These are phyloP conservation scores for Nephrocerus scutellatus DNA, from an alignment of 2,888 invertebrate genomes.

Conservation along the genomic window DNA sequence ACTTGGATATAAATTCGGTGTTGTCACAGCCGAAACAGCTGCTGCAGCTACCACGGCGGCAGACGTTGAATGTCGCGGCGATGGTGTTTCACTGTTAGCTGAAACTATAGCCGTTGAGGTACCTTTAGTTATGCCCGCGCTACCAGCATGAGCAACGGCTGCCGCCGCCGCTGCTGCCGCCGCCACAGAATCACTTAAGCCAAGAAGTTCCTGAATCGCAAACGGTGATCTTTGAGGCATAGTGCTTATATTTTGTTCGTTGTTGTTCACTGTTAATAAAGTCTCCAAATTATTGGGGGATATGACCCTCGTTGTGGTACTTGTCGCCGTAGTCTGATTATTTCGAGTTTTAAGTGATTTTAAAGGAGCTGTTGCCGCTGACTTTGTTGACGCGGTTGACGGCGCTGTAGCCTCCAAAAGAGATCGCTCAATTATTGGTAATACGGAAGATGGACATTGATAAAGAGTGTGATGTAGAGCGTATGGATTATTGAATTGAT, in stretches of 20 bases:
- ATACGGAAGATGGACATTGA: too few relatives aligned
- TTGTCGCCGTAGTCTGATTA: too few relatives aligned
- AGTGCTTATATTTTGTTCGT: constrained; percentile 16
- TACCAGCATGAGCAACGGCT: constrained; percentile 19
- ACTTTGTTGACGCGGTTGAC: too few relatives aligned
- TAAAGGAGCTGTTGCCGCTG: too few relatives aligned
- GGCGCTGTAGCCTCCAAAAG: too few relatives aligned
- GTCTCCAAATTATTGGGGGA: too few relatives aligned
- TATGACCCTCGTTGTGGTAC: too few relatives aligned
- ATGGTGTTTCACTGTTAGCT: constrained; percentile 8
- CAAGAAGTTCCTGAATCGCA: constrained; percentile 47
- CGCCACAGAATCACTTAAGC: constrained; percentile 34
- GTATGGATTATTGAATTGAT: too few relatives aligned
- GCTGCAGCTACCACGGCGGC: constrained; percentile 17
- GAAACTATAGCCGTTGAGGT: constrained; percentile 7
- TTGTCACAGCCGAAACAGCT: constrained; percentile 22
- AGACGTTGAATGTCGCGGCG: constrained; percentile 8
- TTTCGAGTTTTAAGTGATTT: too few relatives aligned
- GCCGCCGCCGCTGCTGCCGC: constrained; percentile 32
- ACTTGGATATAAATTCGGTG: constrained; percentile 28
- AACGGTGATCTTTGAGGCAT: constrained; percentile 49
- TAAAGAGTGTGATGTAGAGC: too few relatives aligned
- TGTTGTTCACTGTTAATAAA: constrained; percentile 15
- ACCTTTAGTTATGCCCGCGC: constrained; percentile 3
- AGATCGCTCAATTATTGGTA: too few relatives aligned